phyloP scores from a whole-genome alignment of 1,140 invertebrate genomes.

The Drosophila sp. region DNA sequence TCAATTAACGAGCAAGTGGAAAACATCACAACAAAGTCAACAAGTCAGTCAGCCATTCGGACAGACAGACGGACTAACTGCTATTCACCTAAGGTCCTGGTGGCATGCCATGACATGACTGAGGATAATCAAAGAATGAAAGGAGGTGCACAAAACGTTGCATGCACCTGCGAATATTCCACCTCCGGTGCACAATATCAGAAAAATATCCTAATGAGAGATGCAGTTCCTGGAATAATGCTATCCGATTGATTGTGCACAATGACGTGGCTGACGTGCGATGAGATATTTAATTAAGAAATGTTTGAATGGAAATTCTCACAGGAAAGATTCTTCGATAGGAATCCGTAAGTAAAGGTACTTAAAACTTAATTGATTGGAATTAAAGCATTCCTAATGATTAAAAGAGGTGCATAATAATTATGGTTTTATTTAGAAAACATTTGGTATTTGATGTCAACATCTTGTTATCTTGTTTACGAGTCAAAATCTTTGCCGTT shows the following conservation, averaged over 20 bases:
- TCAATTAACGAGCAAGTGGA: conserved; percentile 64
- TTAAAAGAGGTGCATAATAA: too few relatives aligned
- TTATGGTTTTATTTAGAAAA: conserved; percentile 6
- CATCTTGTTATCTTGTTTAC: conserved; percentile 41
- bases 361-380: too few relatives aligned
- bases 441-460: conserved; percentile 11
- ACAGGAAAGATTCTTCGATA: background rate
- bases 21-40: conserved; percentile 20
- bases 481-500: conserved; percentile 26
- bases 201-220: conserved; percentile 40
- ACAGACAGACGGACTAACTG: background rate
- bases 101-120: background rate
- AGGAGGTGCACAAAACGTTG: background rate
- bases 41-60: conserved; percentile 10
- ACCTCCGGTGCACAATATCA: background rate
- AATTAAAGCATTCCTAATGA: too few relatives aligned
- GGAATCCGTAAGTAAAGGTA: too few relatives aligned
- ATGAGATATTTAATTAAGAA: conserved; percentile 60
- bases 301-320: too few relatives aligned
- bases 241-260: conserved; percentile 33
- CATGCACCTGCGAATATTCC: conserved; percentile 10
- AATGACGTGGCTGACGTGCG: background rate
- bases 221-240: conserved; percentile 54
- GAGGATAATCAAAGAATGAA: conserved; percentile 11
- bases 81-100: conserved; percentile 12